Percentiles rank a stretch among this genome's conserved stretches.
Evolutionary conservation across 2,797 vertebrate genomes (phyloP).

Genomic region (Anguilla anguilla): DNA sequence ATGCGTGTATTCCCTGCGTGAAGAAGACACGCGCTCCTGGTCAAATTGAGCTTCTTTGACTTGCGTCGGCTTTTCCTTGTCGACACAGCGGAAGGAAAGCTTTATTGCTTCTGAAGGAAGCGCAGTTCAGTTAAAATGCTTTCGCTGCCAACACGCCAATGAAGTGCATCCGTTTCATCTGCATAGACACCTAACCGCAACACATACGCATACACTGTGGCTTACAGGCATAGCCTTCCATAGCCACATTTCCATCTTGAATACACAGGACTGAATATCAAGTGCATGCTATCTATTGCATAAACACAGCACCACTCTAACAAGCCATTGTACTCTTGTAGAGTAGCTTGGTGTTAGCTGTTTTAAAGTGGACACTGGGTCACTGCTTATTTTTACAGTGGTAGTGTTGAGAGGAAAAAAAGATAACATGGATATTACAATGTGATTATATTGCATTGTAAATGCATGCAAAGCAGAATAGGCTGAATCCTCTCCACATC

Average conservation of each 20-base stretch:
- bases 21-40: background rate
- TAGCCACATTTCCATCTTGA: background rate
- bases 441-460: background rate
- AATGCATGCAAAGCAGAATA: background rate
- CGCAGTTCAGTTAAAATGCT: background rate
- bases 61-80: background rate
- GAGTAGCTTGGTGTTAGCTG: background rate
- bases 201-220: background rate
- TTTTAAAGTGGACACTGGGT: background rate
- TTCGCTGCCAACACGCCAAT: background rate
- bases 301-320: background rate
- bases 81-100: background rate
- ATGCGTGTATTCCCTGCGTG: slow-evolving; percentile 13
- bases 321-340: background rate
- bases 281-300: background rate
- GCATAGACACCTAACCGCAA: background rate
- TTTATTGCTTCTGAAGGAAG: background rate
- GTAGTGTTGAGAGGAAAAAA: background rate
- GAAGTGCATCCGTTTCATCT: background rate
- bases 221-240: background rate
- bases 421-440: too few species aligned
- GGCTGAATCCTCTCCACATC: background rate
- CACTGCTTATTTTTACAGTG: background rate
- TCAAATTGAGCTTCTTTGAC: slow-evolving; percentile 38
- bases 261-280: background rate